These are phyloP conservation scores for Hedychridium roseum DNA, from an alignment of 2,888 invertebrate genomes.

Conservation along the genomic window DNA sequence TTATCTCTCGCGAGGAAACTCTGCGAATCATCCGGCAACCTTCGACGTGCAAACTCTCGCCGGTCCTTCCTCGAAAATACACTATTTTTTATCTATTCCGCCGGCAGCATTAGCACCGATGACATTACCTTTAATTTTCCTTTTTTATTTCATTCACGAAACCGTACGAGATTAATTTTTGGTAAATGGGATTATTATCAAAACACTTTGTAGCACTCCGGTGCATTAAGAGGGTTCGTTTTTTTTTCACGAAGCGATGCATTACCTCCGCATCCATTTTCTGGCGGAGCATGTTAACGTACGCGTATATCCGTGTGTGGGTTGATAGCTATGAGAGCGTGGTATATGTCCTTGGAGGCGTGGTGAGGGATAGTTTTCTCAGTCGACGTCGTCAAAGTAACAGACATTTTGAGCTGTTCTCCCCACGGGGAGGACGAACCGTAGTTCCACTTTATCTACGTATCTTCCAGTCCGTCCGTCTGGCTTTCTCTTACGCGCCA, in stretches of 20 bases:
- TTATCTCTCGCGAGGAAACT: too few relatives aligned
- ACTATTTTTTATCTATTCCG: too few relatives aligned
- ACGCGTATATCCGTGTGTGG: conserved; percentile 20
- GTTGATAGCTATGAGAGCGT: conserved; percentile 25
- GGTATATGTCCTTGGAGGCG: conserved; percentile 30
- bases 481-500: conserved; percentile 8
- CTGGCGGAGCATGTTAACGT: too few relatives aligned
- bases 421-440: conserved; percentile 30
- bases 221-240: not conserved
- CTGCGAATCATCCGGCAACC: too few relatives aligned
- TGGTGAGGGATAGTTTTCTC: conserved; percentile 35
- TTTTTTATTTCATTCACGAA: too few relatives aligned
- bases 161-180: too few relatives aligned
- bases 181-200: too few relatives aligned
- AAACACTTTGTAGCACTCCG: not conserved
- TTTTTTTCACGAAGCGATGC: conserved; percentile 18
- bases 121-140: too few relatives aligned
- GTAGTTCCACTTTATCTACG: too few relatives aligned
- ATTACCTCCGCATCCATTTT: conserved; percentile 28
- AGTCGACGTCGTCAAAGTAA: conserved; percentile 39
- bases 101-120: too few relatives aligned
- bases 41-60: too few relatives aligned
- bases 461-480: not conserved
- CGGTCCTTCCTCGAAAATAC: too few relatives aligned
- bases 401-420: conserved; percentile 44